These are phyloP conservation scores for Brachyptera risi DNA, from an alignment of 2,888 invertebrate genomes.

Conservation along the genomic window DNA sequence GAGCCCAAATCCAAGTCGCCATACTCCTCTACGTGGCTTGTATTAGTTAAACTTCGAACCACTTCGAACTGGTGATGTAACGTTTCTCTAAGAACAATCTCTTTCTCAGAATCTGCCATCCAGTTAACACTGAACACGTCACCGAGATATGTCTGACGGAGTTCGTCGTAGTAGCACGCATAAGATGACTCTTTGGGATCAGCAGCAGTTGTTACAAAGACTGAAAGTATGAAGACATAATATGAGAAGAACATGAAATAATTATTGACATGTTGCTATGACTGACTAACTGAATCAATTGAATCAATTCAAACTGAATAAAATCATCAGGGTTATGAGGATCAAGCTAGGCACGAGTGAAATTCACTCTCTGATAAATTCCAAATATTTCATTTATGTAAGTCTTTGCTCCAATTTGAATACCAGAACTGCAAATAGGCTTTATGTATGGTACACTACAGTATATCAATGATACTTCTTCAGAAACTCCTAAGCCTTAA, in stretches of 20 bases:
- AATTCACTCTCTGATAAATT: no score
- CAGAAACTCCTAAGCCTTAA: no score
- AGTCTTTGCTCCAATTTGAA: no score
- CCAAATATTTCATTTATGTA: no score
- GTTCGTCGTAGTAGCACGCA: slow-evolving; percentile 54
- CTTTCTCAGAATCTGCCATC: slow-evolving; percentile 55
- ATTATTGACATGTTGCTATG: no score
- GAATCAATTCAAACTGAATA: not conserved
- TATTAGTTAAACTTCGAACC: slow-evolving; percentile 51
- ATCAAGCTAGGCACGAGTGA: no score
- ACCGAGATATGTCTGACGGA: slow-evolving; percentile 51
- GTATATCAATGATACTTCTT: no score
- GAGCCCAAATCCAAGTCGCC: slow-evolving; percentile 46
- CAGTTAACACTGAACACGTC: slow-evolving; percentile 58
- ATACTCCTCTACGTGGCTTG: slow-evolving; percentile 55
- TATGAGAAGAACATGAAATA: no score
- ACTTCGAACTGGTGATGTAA: slow-evolving; percentile 50
- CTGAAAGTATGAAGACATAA: slow-evolving; percentile 43
- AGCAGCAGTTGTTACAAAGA: slow-evolving; percentile 57
- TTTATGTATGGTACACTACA: no score
- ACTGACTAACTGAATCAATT: no score
- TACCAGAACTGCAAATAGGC: no score
- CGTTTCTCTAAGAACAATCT: slow-evolving; percentile 43
- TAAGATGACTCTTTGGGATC: slow-evolving; percentile 55
- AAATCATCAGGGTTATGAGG: no score